phyloP scores from a whole-genome alignment of 2,888 invertebrate genomes.

The Latrodectus elegans region DNA sequence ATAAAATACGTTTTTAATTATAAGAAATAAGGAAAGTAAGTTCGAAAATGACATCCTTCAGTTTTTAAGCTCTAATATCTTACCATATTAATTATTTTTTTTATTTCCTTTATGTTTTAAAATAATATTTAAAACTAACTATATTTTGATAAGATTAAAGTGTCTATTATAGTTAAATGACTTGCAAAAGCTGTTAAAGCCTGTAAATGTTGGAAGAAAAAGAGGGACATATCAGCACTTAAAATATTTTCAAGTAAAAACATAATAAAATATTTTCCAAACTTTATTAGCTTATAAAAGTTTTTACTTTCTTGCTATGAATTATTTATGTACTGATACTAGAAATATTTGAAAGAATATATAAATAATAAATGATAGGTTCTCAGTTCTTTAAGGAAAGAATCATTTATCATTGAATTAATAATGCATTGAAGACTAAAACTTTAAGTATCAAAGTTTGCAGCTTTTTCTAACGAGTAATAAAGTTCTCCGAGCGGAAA shows the following conservation, averaged over 20 bases:
- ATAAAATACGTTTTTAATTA: too few species aligned
- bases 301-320: not conserved
- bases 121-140: not conserved
- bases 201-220: not conserved
- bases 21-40: too few species aligned
- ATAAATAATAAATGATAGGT: not conserved
- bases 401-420: not conserved
- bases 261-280: not conserved
- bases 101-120: not conserved
- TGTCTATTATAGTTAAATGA: not conserved
- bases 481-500: not conserved
- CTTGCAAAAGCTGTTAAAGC: not conserved
- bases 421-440: constrained; percentile 3
- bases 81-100: not conserved
- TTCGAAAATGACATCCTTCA: too few species aligned
- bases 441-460: not conserved
- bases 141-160: not conserved
- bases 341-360: not conserved
- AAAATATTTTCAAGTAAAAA: too few species aligned
- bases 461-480: not conserved
- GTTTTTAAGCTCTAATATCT: too few species aligned
- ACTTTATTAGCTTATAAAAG: constrained; percentile 2
- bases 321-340: not conserved
- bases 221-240: not conserved
- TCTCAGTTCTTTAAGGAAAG: not conserved